Evolutionary conservation across 2,888 invertebrate species (phyloP).

Genomic region (Xestia sexstrigata): DNA sequence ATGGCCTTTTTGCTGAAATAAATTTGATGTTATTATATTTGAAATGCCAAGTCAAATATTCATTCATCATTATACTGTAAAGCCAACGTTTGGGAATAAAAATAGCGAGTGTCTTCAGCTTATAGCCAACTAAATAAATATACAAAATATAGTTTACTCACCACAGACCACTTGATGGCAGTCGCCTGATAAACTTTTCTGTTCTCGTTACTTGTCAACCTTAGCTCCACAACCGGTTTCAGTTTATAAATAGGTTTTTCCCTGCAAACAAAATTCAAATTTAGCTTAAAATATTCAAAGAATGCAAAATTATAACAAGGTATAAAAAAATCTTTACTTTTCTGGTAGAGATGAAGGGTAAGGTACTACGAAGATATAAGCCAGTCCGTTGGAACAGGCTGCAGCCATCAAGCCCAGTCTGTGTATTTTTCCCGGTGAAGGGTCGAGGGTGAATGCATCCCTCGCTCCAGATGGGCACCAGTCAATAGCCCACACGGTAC

Average conservation of each 20-base stretch:
- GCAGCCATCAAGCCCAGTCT: slow-evolving; percentile 93
- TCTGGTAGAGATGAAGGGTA: slow-evolving; percentile 79
- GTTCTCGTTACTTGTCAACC: slow-evolving; percentile 70
- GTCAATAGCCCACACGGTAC: slow-evolving; percentile 92
- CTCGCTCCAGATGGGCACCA: slow-evolving; percentile 95
- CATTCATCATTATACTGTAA: neutral
- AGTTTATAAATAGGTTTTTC: slow-evolving; percentile 80
- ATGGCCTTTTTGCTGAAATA: slow-evolving; percentile 87
- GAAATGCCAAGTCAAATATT: neutral
- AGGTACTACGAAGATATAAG: slow-evolving; percentile 92
- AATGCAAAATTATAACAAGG: neutral
- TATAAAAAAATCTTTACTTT: slow-evolving; percentile 63
- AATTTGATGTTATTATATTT: neutral
- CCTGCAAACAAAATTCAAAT: slow-evolving; percentile 74
- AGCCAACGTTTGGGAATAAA: neutral
- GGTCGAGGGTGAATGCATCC: slow-evolving; percentile 71
- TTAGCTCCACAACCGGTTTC: slow-evolving; percentile 87
- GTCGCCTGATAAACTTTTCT: slow-evolving; percentile 85
- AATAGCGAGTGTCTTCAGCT: neutral
- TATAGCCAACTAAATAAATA: neutral
- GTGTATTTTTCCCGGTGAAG: slow-evolving; percentile 1
- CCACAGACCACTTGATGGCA: slow-evolving; percentile 87
- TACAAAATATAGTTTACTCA: slow-evolving; percentile 71
- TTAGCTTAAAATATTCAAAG: neutral
- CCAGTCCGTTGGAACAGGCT: slow-evolving; percentile 92